A percentile compares a stretch with the other conserved stretches of the same genome.
phyloP scores from a whole-genome alignment of 2,888 invertebrate genomes.

The Meiosimyza decipiens region DNA sequence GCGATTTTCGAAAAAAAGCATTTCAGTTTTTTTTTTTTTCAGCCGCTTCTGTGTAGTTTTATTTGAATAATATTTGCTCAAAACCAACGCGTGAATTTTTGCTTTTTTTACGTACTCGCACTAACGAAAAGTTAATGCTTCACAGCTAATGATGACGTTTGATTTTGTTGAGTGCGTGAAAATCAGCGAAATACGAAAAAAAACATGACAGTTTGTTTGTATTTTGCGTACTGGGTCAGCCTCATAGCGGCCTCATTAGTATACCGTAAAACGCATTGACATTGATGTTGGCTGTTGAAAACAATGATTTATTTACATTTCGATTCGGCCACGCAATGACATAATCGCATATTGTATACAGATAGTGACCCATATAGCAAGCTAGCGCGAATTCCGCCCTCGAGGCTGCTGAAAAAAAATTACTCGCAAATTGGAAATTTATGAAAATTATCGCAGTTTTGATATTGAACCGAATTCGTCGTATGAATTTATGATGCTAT shows the following conservation, averaged over 20 bases:
- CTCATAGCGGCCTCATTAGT: not conserved
- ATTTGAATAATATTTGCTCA: not conserved
- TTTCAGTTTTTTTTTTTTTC: not conserved
- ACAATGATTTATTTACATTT: no score
- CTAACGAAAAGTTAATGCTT: not conserved
- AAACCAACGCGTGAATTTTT: constrained; percentile 22
- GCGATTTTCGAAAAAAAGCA: constrained; percentile 1
- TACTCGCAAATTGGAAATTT: constrained; percentile 10
- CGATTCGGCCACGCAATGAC: constrained; percentile 17
- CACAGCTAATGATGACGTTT: not conserved
- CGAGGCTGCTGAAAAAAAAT: constrained; percentile 22
- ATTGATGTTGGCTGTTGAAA: not conserved
- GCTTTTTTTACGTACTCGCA: not conserved
- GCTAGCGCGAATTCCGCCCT: constrained; percentile 30
- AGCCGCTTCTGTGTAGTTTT: not conserved
- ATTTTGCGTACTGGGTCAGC: not conserved
- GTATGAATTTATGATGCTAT: constrained; percentile 41
- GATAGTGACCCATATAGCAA: not conserved
- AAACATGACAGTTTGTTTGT: not conserved
- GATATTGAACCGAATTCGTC: constrained; percentile 22
- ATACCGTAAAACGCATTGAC: constrained; percentile 11
- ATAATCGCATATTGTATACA: constrained; percentile 11
- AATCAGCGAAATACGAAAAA: no score
- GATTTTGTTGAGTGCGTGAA: constrained; percentile 3
- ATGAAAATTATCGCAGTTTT: constrained; percentile 9